Base-by-base conservation (phyloP, 2,797 vertebrate genomes). In the Manis javanica region DNA sequence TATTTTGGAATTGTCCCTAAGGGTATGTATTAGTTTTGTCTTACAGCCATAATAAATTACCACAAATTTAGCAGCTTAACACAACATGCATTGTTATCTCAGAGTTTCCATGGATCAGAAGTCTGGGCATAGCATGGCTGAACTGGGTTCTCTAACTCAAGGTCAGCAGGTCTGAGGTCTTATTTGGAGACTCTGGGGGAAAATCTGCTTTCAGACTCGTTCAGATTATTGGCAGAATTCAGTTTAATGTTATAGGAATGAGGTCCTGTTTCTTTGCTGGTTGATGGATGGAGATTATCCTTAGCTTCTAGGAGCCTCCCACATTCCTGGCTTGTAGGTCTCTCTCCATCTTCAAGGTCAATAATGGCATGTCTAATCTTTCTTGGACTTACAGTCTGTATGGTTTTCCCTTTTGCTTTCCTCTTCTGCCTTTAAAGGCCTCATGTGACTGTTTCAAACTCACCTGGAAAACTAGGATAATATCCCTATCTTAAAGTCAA, bases 111-210 rank as follows among this genome's bases (percentile, higher is more conserved):
- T 14, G 19, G 15, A 5, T 57, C 51, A 14, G 57, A 82, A 87
- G 18, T 21, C 9, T 46, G 1, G 1, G 16, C 5, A 34, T 0
- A 51, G 9, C 10, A 4, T n/a, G 66, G 5, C 5, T 61, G 12
- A 26, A 11, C 31, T 12, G 1, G 12, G 5, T 39, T 59, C 24
- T 85, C 34, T 46, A 46, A 1, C 18, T 61, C n/a, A n/a, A 16
- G 16, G 23, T 59, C 57, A 26, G 26, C 10, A 31, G 7, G 3
- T 51, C 53, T 21, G n/a, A 16, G 7, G 12, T 46, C 64, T 51
- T 71, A 11, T 68, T 61, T 61, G 31, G 18, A 26, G 2, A 3
- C 16, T 64, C 29, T 9, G 11, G 7, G 8, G 3, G 6, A 42
- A 19, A 57, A n/a, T 12, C 7, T 49, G 11, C 39, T 53, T 49